Conservation (phyloP, 2,888 invertebrate species). For the Chymomyza procnemis region DNA sequence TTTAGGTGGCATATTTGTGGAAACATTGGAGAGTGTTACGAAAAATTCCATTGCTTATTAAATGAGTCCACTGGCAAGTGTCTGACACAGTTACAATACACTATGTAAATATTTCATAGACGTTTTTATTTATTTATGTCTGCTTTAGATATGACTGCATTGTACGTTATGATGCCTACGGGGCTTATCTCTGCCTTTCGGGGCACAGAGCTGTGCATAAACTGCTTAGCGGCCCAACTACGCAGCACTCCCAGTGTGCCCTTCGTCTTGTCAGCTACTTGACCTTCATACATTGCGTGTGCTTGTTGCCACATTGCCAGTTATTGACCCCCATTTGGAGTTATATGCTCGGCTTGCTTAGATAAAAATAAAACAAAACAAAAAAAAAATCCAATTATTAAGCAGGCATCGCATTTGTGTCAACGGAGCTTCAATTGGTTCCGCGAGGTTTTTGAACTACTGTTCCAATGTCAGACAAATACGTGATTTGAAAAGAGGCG, state of each 20-base stretch:
- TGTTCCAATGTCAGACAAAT: slow-evolving; percentile 27
- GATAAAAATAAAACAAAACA: slow-evolving; percentile 5
- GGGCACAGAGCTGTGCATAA: neutral
- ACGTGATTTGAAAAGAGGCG: neutral
- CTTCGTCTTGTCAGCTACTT: slow-evolving; percentile 33
- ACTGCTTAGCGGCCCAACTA: neutral
- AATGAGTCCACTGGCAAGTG: slow-evolving; percentile 35
- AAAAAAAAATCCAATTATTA: slow-evolving; percentile 27
- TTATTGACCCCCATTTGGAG: slow-evolving; percentile 56
- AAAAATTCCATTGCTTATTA: slow-evolving; percentile 34
- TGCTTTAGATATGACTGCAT: neutral
- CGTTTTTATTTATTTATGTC: neutral
- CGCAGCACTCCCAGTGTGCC: slow-evolving; percentile 17
- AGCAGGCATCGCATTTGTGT: slow-evolving; percentile 42
- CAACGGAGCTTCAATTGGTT: slow-evolving; percentile 67
- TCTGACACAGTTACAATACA: slow-evolving; percentile 30
- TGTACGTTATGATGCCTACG: neutral
- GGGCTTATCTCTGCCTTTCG: neutral
- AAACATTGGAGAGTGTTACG: neutral
- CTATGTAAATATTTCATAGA: slow-evolving; percentile 23
- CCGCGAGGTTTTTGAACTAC: slow-evolving; percentile 65
- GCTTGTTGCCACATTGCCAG: slow-evolving; percentile 47
- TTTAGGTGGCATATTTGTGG: neutral
- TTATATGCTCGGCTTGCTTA: neutral
- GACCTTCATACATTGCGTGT: slow-evolving; percentile 47